Evolutionary conservation across 2,888 invertebrate genomes (phyloP).

Genomic region (Tetranychus truncatus): DNA sequence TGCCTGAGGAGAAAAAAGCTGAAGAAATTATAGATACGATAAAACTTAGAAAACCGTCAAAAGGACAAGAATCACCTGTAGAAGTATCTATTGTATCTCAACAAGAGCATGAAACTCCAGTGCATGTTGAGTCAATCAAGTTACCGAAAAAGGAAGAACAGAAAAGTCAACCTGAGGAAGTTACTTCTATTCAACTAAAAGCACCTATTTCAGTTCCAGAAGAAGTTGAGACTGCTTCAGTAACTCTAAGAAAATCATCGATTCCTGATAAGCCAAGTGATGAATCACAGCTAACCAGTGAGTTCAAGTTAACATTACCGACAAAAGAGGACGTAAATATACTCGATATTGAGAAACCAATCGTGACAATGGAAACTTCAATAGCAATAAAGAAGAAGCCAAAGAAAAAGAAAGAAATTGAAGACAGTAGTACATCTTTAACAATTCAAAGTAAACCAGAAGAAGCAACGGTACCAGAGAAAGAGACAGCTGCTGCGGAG

Average conservation of each 20-base stretch:
- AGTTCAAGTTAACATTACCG: not conserved
- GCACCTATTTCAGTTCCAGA: not conserved
- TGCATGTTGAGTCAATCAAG: not conserved
- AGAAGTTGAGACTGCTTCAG: not conserved
- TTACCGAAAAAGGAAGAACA: not conserved
- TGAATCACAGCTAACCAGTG: not conserved
- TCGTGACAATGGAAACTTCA: not conserved
- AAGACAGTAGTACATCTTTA: not conserved
- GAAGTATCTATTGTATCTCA: not conserved
- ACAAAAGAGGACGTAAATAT: not conserved
- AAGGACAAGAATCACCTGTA: not conserved
- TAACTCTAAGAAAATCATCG: not conserved
- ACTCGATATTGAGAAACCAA: not conserved
- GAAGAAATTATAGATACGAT: not conserved
- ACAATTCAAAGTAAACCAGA: not conserved
- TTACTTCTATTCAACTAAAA: conserved; percentile 16
- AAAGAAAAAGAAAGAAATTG: not conserved
- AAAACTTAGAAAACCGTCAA: not conserved
- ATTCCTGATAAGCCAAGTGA: not conserved
- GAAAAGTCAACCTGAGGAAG: conserved; percentile 4
- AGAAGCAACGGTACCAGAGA: not conserved
- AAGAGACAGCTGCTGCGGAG: not conserved
- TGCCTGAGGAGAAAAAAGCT: not conserved
- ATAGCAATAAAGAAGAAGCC: conserved; percentile 5
- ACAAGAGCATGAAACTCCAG: not conserved